A percentile compares a stretch with the other conserved stretches of the same genome.
Evolutionary conservation across 2,797 vertebrate genomes (phyloP).

Genomic region (Rhinatrema bivittatum): DNA sequence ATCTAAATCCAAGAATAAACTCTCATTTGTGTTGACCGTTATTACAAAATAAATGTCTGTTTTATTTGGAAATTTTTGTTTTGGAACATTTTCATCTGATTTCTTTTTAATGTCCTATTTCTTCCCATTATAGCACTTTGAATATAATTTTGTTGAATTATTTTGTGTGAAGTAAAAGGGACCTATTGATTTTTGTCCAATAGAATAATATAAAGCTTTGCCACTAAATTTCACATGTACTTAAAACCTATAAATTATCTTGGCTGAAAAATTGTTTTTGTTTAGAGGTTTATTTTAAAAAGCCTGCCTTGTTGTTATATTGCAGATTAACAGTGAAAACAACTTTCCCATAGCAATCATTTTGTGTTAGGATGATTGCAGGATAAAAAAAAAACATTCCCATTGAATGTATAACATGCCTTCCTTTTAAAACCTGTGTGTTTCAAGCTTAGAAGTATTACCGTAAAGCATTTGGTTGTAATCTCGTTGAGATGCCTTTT

Average conservation of each 20-base stretch:
- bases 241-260: conserved; percentile 28
- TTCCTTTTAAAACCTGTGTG: accelerated
- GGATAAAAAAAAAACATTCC: conserved; percentile 50
- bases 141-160: conserved; percentile 34
- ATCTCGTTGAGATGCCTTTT: not conserved
- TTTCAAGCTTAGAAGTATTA: not conserved
- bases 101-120: conserved; percentile 36
- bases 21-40: conserved; percentile 5
- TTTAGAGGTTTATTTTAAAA: conserved; percentile 42
- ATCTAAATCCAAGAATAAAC: conserved; percentile 3
- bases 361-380: conserved; percentile 35
- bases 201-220: conserved; percentile 33
- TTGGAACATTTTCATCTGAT: conserved; percentile 21
- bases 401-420: conserved; percentile 7
- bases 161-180: conserved; percentile 39
- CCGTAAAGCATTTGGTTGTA: accelerated
- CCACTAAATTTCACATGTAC: conserved; percentile 23
- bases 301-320: conserved; percentile 21
- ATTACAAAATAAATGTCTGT: conserved; percentile 22
- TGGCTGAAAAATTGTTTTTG: conserved; percentile 26
- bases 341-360: conserved; percentile 38
- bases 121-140: conserved; percentile 44
- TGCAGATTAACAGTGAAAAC: conserved; percentile 33
- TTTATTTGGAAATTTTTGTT: conserved; percentile 35
- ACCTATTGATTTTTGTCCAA: conserved; percentile 9